A percentile compares a stretch with the other conserved stretches of the same genome.
Conservation (phyloP, 2,797 vertebrate species). For the Harpagifer antarcticus region DNA sequence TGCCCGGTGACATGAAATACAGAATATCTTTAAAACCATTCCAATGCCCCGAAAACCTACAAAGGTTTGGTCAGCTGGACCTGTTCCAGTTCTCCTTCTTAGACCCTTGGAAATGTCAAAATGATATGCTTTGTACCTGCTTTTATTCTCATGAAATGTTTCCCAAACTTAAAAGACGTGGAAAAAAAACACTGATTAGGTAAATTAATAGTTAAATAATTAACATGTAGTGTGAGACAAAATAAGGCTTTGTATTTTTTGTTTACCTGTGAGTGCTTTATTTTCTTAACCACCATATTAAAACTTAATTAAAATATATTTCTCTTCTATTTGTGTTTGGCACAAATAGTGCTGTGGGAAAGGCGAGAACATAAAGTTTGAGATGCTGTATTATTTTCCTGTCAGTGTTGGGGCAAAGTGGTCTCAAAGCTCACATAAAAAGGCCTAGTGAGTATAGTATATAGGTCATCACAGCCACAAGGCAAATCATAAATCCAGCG, state of each 20-base stretch:
- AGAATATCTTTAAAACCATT: slow-evolving; percentile 26
- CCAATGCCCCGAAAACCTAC: slow-evolving; percentile 8
- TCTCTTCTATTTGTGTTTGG: no score
- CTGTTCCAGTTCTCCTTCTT: slow-evolving; percentile 5
- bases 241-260: no score
- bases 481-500: slow-evolving; percentile 35
- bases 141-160: slow-evolving; percentile 10
- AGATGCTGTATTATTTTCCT: slow-evolving; percentile 3
- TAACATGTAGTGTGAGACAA: no score
- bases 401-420: not conserved
- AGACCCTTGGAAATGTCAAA: slow-evolving; percentile 6
- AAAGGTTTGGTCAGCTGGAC: slow-evolving; percentile 16
- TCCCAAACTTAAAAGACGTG: not conserved
- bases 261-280: no score
- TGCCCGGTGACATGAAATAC: slow-evolving; percentile 33
- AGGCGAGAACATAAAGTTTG: not conserved
- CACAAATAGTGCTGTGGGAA: no score
- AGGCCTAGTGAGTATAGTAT: not conserved
- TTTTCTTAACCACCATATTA: no score
- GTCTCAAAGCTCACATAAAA: slow-evolving; percentile 19
- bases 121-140: not conserved
- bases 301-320: no score
- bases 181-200: not conserved
- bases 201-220: not conserved
- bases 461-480: slow-evolving; percentile 34